Conservation (phyloP, 1,140 invertebrate genomes). For the Akabosia matsudoensis region DNA sequence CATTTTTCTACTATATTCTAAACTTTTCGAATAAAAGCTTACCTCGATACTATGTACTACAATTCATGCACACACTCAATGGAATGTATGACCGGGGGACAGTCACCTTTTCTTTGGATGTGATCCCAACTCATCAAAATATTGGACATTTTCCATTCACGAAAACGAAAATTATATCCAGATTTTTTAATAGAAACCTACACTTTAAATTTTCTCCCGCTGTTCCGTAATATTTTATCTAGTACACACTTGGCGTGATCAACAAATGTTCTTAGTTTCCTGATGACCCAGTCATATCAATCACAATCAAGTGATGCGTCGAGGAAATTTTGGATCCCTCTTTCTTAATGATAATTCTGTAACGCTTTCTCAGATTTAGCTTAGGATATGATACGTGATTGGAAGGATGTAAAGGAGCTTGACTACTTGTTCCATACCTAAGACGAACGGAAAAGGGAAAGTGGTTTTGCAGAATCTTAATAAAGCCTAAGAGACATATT, state of each 20-base stretch:
- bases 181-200: too few species aligned
- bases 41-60: background rate
- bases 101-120: background rate
- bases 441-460: background rate
- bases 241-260: too few species aligned
- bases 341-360: background rate
- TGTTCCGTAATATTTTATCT: too few species aligned
- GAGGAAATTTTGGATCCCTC: background rate
- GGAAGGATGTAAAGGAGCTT: too few species aligned
- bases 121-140: background rate
- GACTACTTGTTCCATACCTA: background rate
- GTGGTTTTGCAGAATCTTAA: background rate
- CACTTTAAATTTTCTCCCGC: background rate
- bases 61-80: background rate
- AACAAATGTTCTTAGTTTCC: background rate
- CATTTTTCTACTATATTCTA: too few species aligned
- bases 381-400: too few species aligned
- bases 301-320: background rate
- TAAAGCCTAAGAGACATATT: background rate
- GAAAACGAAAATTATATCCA: too few species aligned
- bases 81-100: conserved; percentile 6
- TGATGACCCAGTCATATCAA: conserved; percentile 2
- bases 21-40: too few species aligned
- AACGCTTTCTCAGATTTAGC: background rate
- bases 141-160: too few species aligned